phyloP scores from a whole-genome alignment of 2,888 invertebrate genomes.

The Pardosa pseudoannulata region DNA sequence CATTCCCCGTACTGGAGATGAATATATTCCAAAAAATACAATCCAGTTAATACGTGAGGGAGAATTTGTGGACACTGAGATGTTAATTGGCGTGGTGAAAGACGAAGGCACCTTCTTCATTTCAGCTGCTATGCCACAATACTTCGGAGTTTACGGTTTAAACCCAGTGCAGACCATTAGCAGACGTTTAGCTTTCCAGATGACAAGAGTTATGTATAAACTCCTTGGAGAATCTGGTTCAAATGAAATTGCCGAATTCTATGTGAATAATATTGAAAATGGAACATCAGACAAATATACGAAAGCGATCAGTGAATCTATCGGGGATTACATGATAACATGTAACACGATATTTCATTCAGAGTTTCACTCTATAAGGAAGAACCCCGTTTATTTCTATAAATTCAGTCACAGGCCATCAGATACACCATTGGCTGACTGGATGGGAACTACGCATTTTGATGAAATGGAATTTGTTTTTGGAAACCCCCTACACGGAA shows the following conservation, averaged over 20 bases:
- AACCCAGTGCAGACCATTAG: slow-evolving; percentile 15
- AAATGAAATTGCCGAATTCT: slow-evolving; percentile 42
- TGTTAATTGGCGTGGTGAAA: slow-evolving; percentile 63
- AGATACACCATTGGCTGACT: slow-evolving; percentile 26
- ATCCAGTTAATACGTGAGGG: slow-evolving; percentile 11
- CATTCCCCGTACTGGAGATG: slow-evolving; percentile 50
- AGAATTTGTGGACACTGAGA: slow-evolving; percentile 45
- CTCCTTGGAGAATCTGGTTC: slow-evolving; percentile 10
- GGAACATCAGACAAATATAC: slow-evolving; percentile 33
- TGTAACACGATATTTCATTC: slow-evolving; percentile 55
- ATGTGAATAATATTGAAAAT: slow-evolving; percentile 29
- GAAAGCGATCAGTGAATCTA: slow-evolving; percentile 33
- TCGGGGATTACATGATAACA: slow-evolving; percentile 60
- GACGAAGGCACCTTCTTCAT: slow-evolving; percentile 72
- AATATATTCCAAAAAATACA: slow-evolving; percentile 12
- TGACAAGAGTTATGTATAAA: slow-evolving; percentile 24
- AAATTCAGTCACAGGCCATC: slow-evolving; percentile 48
- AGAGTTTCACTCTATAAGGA: slow-evolving; percentile 43
- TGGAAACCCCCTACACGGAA: slow-evolving; percentile 50
- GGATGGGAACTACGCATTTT: slow-evolving; percentile 70
- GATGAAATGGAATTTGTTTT: slow-evolving; percentile 67
- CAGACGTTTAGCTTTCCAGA: slow-evolving; percentile 27
- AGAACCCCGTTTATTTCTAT: slow-evolving; percentile 65
- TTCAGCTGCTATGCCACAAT: slow-evolving; percentile 26
- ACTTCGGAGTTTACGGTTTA: slow-evolving; percentile 33